A percentile compares a stretch with the other conserved stretches of the same genome.
Conservation (phyloP, 1,140 invertebrate species). For the Nasonia vitripennis region DNA sequence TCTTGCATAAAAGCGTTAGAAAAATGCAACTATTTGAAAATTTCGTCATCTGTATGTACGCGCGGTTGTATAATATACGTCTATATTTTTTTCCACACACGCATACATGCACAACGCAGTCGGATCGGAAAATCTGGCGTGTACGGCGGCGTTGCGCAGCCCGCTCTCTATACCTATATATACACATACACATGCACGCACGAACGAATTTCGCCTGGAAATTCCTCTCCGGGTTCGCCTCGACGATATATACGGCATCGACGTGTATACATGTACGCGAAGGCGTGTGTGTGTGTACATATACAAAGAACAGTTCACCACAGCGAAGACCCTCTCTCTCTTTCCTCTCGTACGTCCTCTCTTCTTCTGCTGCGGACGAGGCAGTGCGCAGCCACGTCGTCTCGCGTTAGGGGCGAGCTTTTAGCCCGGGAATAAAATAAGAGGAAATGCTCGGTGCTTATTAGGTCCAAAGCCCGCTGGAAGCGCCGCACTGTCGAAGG, state of each 20-base stretch:
- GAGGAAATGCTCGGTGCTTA: constrained; percentile 48
- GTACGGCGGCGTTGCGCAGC: not conserved
- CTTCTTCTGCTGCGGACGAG: no score
- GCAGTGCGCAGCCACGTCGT: constrained; percentile 9
- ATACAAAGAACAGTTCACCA: not conserved
- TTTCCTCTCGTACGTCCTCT: not conserved
- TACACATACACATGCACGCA: not conserved
- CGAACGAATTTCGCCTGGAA: not conserved
- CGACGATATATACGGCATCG: not conserved
- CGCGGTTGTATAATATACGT: not conserved
- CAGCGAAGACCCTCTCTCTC: not conserved
- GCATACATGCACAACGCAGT: not conserved
- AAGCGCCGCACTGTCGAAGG: constrained; percentile 7
- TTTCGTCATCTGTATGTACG: constrained; percentile 7
- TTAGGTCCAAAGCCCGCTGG: constrained; percentile 43
- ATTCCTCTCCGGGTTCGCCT: not conserved
- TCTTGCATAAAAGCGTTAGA: not conserved
- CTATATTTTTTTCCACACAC: not conserved
- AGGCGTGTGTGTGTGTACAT: no score
- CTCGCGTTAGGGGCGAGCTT: constrained; percentile 14
- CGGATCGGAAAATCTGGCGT: not conserved
- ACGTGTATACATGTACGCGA: not conserved
- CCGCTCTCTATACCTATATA: no score
- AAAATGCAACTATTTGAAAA: not conserved
- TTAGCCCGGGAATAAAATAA: constrained; percentile 36